A percentile compares a stretch with the other conserved stretches of the same genome.
phyloP scores from a whole-genome alignment of 2,888 invertebrate species.

The Aplocera efformata region DNA sequence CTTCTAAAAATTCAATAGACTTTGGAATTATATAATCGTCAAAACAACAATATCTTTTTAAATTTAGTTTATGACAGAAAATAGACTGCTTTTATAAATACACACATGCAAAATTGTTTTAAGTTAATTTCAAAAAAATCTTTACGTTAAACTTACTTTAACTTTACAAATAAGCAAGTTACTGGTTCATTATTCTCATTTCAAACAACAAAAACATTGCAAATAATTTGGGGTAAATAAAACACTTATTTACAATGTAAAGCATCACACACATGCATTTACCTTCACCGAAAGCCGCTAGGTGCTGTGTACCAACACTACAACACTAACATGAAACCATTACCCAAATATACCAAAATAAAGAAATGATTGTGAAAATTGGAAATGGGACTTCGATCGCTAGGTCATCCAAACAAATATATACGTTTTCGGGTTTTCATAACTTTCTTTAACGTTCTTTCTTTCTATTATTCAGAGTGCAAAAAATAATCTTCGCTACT shows the following conservation, averaged over 20 bases:
- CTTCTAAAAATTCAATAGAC: too few relatives aligned
- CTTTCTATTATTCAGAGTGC: too few relatives aligned
- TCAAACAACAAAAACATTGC: conserved; percentile 16
- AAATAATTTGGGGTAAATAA: conserved; percentile 28
- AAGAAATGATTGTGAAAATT: conserved; percentile 46
- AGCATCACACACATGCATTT: conserved; percentile 71
- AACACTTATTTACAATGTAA: conserved; percentile 45
- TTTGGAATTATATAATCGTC: too few relatives aligned
- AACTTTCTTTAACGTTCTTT: too few relatives aligned
- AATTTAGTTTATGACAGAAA: conserved; percentile 39
- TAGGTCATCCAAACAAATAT: not conserved
- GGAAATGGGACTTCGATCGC: conserved; percentile 46
- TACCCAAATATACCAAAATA: conserved; percentile 37
- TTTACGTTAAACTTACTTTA: too few relatives aligned
- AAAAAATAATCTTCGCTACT: too few relatives aligned
- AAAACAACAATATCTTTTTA: conserved; percentile 2
- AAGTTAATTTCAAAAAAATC: conserved; percentile 17
- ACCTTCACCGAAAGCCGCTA: conserved; percentile 74
- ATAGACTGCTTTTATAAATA: conserved; percentile 49
- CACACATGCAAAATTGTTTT: conserved; percentile 44
- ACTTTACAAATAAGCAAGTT: not conserved
- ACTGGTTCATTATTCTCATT: not conserved
- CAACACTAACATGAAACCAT: conserved; percentile 55
- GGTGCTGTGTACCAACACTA: conserved; percentile 57
- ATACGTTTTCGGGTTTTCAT: too few relatives aligned